Percentiles rank a stretch among this genome's conserved stretches.
Evolutionary conservation across 2,888 invertebrate genomes (phyloP).

Genomic region (Invenusta paracnida): DNA sequence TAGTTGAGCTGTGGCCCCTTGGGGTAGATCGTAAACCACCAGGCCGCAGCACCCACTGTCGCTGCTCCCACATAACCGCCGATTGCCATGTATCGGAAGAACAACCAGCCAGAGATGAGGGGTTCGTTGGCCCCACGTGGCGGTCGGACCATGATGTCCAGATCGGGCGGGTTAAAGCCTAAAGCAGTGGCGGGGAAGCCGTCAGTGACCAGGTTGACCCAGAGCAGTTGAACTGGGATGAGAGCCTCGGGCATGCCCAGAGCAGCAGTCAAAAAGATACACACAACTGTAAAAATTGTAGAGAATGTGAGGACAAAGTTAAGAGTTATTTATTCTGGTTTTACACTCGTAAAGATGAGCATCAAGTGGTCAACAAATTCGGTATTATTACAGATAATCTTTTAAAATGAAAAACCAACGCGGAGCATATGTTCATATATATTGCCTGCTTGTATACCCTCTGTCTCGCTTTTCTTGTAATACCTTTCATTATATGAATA

Average conservation of each 20-base stretch:
- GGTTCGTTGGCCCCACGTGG: conserved; percentile 94
- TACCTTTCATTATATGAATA: too few relatives aligned
- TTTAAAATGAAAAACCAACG: too few relatives aligned
- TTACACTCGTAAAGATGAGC: too few relatives aligned
- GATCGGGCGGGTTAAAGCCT: conserved; percentile 98
- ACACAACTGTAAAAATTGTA: conserved; percentile 32
- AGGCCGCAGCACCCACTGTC: conserved; percentile 94
- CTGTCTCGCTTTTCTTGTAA: too few relatives aligned
- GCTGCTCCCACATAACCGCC: conserved; percentile 84
- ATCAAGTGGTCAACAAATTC: too few relatives aligned
- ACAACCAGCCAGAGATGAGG: conserved; percentile 98
- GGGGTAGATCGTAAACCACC: conserved; percentile 98
- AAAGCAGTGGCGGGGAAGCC: conserved; percentile 96
- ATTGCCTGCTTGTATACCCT: too few relatives aligned
- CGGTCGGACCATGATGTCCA: conserved; percentile 99
- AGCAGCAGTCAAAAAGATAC: conserved; percentile 97
- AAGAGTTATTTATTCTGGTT: too few relatives aligned
- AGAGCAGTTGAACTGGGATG: conserved; percentile 96
- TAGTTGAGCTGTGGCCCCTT: conserved; percentile 87
- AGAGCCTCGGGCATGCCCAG: conserved; percentile 98
- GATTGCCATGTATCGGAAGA: conserved; percentile 86
- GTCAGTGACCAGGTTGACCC: conserved; percentile 97
- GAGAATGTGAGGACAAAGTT: not conserved
- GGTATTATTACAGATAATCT: too few relatives aligned
- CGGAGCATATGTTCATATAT: too few relatives aligned